Evolutionary conservation across 2,888 invertebrate genomes (phyloP).

Genomic region (Calameuta idolon): DNA sequence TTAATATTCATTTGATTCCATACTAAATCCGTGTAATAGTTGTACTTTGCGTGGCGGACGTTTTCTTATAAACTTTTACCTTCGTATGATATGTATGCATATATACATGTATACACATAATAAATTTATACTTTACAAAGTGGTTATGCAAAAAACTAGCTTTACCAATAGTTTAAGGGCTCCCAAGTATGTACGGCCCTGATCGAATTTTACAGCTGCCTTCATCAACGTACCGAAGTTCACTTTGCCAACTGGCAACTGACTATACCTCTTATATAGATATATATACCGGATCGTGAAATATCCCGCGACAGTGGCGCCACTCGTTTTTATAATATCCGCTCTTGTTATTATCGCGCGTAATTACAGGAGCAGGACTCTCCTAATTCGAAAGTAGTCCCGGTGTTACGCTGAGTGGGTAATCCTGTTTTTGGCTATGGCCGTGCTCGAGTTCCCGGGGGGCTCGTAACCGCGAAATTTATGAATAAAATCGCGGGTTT

Average conservation of each 20-base stretch:
- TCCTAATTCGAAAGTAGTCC: conserved; percentile 38
- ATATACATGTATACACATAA: background rate
- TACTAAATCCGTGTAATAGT: background rate
- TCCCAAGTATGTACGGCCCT: background rate
- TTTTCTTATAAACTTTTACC: background rate
- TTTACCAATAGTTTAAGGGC: background rate
- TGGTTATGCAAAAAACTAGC: background rate
- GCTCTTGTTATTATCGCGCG: conserved; percentile 38
- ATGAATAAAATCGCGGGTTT: conserved; percentile 19
- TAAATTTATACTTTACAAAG: background rate
- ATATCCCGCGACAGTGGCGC: conserved; percentile 32
- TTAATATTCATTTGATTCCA: background rate
- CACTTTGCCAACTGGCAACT: background rate
- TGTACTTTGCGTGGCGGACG: background rate
- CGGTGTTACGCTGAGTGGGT: conserved; percentile 37
- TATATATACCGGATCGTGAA: conserved; percentile 1
- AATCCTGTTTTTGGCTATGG: conserved; percentile 41
- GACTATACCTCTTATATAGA: background rate
- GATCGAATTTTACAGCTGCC: background rate
- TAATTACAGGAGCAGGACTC: conserved; percentile 31
- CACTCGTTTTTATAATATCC: conserved; percentile 30
- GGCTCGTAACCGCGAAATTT: conserved; percentile 30
- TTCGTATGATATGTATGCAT: too few relatives aligned
- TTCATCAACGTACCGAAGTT: background rate
- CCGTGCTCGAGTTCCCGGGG: conserved; percentile 9